Percentiles rank a stretch among this genome's conserved stretches.
These are phyloP conservation scores for Urocolius indicus DNA, from an alignment of 2,113 vertebrate species.

Conservation along the genomic window DNA sequence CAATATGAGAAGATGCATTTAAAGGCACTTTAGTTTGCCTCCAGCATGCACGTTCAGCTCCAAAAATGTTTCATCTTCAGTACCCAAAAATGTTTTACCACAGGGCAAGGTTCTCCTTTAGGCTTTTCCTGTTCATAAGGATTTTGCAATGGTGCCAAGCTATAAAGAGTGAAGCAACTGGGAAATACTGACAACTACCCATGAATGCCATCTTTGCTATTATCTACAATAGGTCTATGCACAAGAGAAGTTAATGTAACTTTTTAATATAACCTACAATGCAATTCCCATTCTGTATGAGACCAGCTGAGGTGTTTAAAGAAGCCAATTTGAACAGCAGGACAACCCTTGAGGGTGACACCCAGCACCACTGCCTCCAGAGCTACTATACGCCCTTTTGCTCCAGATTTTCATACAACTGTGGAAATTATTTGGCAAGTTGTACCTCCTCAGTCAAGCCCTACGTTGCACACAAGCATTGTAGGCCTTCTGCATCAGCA, in stretches of 20 bases:
- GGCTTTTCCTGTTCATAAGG: neutral
- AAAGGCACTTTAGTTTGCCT: neutral
- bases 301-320: neutral
- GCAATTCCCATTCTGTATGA: neutral
- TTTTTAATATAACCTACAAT: neutral
- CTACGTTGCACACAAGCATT: fast-evolving
- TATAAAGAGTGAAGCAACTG: neutral
- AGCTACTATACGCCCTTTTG: neutral
- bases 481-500: neutral
- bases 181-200: neutral
- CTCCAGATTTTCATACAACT: neutral
- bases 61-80: neutral
- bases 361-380: neutral
- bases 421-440: too few relatives aligned
- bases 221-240: fast-evolving
- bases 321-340: neutral
- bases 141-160: neutral
- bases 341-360: neutral
- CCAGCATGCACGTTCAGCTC: fast-evolving
- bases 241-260: neutral
- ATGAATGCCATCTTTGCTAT: neutral
- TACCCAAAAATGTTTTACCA: neutral
- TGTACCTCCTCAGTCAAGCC: neutral
- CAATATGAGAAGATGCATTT: neutral
- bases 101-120: neutral